Conservation (phyloP, 2,888 invertebrate species). For the Anorthoa munda region DNA sequence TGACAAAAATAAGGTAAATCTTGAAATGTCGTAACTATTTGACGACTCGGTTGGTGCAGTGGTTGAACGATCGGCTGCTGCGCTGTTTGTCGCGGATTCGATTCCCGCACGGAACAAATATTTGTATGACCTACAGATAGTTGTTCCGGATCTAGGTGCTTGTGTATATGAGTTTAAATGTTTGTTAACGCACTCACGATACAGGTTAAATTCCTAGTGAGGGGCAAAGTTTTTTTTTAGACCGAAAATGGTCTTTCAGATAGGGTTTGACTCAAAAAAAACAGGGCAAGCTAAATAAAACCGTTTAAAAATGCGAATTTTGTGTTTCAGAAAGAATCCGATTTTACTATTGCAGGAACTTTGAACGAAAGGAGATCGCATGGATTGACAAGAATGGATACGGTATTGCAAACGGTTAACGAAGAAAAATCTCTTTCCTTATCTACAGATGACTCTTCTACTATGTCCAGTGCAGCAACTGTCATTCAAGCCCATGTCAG, state of each 20-base stretch:
- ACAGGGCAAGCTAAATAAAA: too few relatives aligned
- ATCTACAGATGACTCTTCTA: slow-evolving; percentile 89
- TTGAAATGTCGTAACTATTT: neutral
- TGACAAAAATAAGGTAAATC: slow-evolving; percentile 75
- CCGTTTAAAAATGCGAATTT: slow-evolving; percentile 33
- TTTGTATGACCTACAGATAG: too few relatives aligned
- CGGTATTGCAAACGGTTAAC: slow-evolving; percentile 88
- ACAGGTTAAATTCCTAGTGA: too few relatives aligned
- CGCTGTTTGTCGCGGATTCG: too few relatives aligned
- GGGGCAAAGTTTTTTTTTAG: too few relatives aligned
- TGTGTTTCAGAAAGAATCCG: slow-evolving; percentile 78
- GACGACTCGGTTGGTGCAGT: too few relatives aligned
- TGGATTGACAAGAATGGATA: slow-evolving; percentile 86
- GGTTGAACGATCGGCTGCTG: too few relatives aligned
- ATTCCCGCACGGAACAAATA: too few relatives aligned
- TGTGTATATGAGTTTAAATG: too few relatives aligned
- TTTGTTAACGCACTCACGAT: too few relatives aligned
- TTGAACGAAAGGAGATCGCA: slow-evolving; percentile 80
- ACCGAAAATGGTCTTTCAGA: neutral
- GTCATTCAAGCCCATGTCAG: slow-evolving; percentile 93
- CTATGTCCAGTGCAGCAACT: slow-evolving; percentile 91
- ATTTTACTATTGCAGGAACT: slow-evolving; percentile 70
- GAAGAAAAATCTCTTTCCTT: slow-evolving; percentile 89
- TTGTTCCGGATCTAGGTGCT: too few relatives aligned
- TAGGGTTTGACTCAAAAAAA: slow-evolving; percentile 2